These are phyloP conservation scores for Gallinago nigripennis DNA, from an alignment of 2,797 vertebrate species.

Conservation along the genomic window DNA sequence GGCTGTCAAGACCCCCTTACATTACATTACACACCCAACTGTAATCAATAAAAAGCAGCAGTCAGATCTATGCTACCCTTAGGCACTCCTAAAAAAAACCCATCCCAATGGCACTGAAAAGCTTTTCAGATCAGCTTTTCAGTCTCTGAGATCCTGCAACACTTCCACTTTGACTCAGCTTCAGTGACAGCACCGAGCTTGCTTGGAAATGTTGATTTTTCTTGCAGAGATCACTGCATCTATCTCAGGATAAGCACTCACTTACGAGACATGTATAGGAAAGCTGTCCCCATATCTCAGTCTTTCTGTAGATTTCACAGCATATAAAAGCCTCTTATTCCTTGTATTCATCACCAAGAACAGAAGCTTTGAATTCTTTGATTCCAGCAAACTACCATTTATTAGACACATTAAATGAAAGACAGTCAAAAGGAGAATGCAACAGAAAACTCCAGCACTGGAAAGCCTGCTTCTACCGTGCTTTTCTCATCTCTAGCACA, in stretches of 20 bases:
- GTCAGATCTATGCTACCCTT: background rate
- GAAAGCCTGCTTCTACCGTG: background rate
- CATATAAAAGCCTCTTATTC: constrained; percentile 25
- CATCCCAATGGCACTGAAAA: background rate
- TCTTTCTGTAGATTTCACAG: background rate
- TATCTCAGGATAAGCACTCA: constrained; percentile 7
- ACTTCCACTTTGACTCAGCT: background rate
- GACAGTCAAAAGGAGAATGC: constrained; percentile 11
- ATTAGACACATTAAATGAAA: constrained; percentile 24
- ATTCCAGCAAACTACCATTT: constrained; percentile 54
- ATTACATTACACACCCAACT: background rate
- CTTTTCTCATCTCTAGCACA: background rate
- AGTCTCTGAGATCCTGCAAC: background rate
- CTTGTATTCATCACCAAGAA: constrained; percentile 41
- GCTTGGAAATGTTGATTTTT: constrained; percentile 8
- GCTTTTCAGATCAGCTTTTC: background rate
- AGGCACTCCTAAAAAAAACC: background rate
- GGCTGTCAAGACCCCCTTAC: background rate
- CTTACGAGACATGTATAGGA: background rate
- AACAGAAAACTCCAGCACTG: background rate
- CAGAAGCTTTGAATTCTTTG: constrained; percentile 45
- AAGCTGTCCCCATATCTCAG: constrained; percentile 41
- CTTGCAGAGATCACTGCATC: constrained; percentile 23
- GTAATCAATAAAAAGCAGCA: background rate
- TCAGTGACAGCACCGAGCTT: background rate